A percentile compares a stretch with the other conserved stretches of the same genome.
Evolutionary conservation across 2,888 invertebrate genomes (phyloP).

Genomic region (Perdita meconis): DNA sequence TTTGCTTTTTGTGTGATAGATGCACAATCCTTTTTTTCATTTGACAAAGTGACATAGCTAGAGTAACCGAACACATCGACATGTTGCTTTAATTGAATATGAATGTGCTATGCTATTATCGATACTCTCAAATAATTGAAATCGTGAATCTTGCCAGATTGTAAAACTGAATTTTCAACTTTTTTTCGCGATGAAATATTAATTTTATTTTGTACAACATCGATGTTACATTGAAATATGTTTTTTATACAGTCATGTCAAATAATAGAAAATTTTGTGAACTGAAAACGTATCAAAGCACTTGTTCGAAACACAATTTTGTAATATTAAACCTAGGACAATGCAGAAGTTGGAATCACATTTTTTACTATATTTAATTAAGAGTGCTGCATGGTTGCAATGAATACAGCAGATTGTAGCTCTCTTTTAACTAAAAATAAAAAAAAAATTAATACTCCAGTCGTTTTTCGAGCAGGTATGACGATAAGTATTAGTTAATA

Average conservation of each 20-base stretch:
- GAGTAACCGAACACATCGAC: background rate
- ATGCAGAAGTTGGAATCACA: too few relatives aligned
- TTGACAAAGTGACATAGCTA: background rate
- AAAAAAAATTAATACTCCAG: too few relatives aligned
- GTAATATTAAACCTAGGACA: too few relatives aligned
- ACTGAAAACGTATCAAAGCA: conserved; percentile 16
- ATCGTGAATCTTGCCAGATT: background rate
- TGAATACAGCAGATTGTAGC: too few relatives aligned
- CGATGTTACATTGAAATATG: conserved; percentile 10
- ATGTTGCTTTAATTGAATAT: background rate
- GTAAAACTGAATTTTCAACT: conserved; percentile 14
- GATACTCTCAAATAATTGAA: background rate
- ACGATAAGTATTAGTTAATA: too few relatives aligned
- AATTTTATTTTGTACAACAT: conserved; percentile 20
- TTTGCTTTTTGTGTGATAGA: too few relatives aligned
- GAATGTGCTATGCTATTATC: background rate
- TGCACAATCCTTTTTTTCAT: background rate
- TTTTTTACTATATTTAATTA: too few relatives aligned
- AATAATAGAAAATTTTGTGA: background rate
- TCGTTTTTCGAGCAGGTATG: too few relatives aligned
- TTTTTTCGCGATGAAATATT: conserved; percentile 2
- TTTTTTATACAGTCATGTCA: background rate
- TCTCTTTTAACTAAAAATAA: too few relatives aligned
- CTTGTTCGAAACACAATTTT: background rate
- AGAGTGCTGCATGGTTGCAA: too few relatives aligned